Percentiles rank a stretch among this genome's conserved stretches.
Evolutionary conservation across 2,113 vertebrate genomes (phyloP).

Genomic region (Vulpes vulpes): DNA sequence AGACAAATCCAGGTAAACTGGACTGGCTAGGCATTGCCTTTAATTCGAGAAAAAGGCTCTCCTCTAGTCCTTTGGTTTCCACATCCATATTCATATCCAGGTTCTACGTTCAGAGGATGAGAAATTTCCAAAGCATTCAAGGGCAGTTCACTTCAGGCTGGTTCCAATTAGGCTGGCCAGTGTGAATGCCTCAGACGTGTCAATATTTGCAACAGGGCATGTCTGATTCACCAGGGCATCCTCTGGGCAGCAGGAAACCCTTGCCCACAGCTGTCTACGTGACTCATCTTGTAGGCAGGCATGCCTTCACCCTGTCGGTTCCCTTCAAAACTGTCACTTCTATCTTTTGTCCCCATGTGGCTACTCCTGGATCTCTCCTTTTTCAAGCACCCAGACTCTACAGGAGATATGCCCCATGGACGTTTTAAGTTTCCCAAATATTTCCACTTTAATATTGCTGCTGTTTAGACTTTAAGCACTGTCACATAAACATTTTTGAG

Average conservation of each 20-base stretch:
- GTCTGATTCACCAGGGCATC: neutral
- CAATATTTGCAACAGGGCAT: constrained; percentile 10
- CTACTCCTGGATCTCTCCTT: neutral
- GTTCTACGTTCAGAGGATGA: neutral
- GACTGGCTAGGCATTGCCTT: neutral
- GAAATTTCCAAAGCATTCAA: constrained; percentile 52
- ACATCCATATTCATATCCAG: neutral
- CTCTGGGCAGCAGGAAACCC: neutral
- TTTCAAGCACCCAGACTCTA: neutral
- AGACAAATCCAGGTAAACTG: neutral
- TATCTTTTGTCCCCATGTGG: neutral
- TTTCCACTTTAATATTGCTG: constrained; percentile 53
- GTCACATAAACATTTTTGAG: constrained; percentile 40
- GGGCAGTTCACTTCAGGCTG: constrained; percentile 50
- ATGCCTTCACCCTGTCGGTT: neutral
- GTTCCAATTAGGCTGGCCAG: constrained; percentile 47
- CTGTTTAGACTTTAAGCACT: constrained; percentile 28
- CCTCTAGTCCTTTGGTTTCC: neutral
- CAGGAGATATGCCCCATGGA: neutral
- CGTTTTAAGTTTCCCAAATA: constrained; percentile 29
- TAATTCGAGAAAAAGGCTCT: neutral
- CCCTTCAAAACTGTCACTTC: neutral
- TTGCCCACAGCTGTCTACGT: neutral
- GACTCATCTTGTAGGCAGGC: neutral
- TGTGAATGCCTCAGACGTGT: constrained; percentile 22